phyloP scores from a whole-genome alignment of 1,140 invertebrate genomes.

The Oppia nitens region DNA sequence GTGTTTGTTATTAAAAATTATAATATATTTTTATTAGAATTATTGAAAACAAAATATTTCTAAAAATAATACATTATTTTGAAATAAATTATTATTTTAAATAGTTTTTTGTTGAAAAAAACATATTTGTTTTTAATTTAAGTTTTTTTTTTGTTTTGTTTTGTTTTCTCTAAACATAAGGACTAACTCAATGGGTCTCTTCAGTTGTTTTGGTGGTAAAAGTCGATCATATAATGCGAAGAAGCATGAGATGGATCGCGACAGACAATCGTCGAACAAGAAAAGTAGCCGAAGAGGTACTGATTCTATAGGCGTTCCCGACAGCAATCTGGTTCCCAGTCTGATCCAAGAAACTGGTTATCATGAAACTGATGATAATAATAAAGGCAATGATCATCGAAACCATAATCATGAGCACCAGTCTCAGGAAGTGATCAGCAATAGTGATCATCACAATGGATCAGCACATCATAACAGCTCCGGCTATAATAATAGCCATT shows the following conservation, averaged over 20 bases:
- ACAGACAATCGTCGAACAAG: background rate
- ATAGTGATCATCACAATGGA: too few relatives aligned
- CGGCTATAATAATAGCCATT: too few relatives aligned
- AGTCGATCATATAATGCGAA: background rate
- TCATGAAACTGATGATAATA: background rate
- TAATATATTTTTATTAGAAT: too few relatives aligned
- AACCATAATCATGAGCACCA: background rate
- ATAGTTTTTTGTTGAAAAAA: too few relatives aligned
- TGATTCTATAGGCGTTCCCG: background rate
- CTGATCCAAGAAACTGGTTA: background rate
- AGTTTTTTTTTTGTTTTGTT: too few relatives aligned
- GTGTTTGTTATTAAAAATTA: too few relatives aligned
- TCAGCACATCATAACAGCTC: too few relatives aligned
- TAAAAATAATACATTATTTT: too few relatives aligned
- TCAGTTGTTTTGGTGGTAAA: background rate
- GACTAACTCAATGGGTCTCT: background rate
- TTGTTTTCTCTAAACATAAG: background rate
- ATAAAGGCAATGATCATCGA: background rate
- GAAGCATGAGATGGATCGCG: background rate
- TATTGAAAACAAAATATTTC: too few relatives aligned
- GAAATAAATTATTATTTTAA: too few relatives aligned
- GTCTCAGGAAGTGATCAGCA: too few relatives aligned
- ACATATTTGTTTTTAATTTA: too few relatives aligned
- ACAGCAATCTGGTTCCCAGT: background rate
- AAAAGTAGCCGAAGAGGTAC: background rate